Evolutionary conservation across 37 sponge, comb jelly and placozoan species (phyloP).

Genomic region (Amphimedon queenslandica): DNA sequence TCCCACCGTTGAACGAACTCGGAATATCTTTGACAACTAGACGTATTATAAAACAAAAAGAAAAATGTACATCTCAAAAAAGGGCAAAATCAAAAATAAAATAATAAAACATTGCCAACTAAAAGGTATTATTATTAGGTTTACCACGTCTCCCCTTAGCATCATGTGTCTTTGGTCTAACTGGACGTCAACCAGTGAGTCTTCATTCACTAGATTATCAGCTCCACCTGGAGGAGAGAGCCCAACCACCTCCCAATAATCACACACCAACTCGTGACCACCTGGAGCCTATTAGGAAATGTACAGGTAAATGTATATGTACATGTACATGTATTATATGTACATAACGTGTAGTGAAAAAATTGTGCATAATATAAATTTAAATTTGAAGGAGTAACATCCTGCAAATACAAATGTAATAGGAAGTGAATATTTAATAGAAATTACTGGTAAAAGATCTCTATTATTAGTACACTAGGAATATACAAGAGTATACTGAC

Average conservation of each 20-base stretch:
- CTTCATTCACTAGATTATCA: slow-evolving; percentile 90
- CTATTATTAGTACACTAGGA: slow-evolving; percentile 1
- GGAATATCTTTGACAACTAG: slow-evolving; percentile 73
- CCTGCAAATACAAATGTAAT: background rate
- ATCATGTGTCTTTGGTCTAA: slow-evolving; percentile 91
- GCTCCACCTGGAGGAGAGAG: slow-evolving; percentile 89
- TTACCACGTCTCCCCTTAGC: slow-evolving; percentile 87
- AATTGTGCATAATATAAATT: no score
- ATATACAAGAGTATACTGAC: no score
- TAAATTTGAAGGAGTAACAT: no score
- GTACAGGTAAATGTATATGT: background rate
- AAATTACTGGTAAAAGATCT: background rate
- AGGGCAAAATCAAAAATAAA: background rate
- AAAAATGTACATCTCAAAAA: background rate
- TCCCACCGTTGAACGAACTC: slow-evolving; percentile 62
- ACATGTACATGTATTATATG: no score
- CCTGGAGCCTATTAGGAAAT: slow-evolving; percentile 83
- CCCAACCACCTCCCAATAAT: slow-evolving; percentile 97
- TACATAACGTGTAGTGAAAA: no score
- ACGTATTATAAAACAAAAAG: background rate
- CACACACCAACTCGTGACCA: slow-evolving; percentile 88
- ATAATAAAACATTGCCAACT: background rate
- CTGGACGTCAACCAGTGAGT: slow-evolving; percentile 78
- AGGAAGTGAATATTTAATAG: background rate
- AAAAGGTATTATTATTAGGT: background rate